Evolutionary conservation across 2,888 invertebrate genomes (phyloP), one percentile per base, ranked within the genome.

Genomic region (Digitonthophagus gazella): DNA sequence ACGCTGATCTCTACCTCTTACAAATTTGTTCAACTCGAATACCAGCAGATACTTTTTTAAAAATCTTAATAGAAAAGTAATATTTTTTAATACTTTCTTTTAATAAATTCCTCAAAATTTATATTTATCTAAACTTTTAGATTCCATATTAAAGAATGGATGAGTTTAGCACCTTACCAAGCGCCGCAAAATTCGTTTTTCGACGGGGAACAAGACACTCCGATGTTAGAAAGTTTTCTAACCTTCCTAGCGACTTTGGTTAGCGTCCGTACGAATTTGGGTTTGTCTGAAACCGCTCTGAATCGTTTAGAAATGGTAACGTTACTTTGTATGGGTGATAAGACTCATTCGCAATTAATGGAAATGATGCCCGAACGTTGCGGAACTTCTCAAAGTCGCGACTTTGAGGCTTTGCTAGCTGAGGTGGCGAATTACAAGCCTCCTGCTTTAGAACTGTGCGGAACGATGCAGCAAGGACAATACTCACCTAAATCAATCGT

Each of bases 301-400:
- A 83, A 83, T 18, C 88, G 94, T 54, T 85, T 96, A 73, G 98
- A 98, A 85, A 96, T 98, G 87, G 93, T 96, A 71, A 95, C 97
- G 0, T 84, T 97, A 65, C 85, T 98, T 64, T 96, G 97, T 75
- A 96, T 97, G 81, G 92, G 93, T 44, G 97, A 98, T 83, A 95
- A 96, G 83, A 97, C 97, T 0, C 97, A 98, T 85, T 96, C 96
- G 74, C 97, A 97, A 80, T 86, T 98, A 63, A 90, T 96, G 83
- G 98, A 98, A 82, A 85, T 95, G 69, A 95, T 98, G 93, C 98
- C 98, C 0, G 98, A 98, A 84, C 87, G 96, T 16, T 96, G 96
- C 73, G 96, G 96, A n/a, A 94, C 93, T 76, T 91, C 93, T 15
- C 93, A 93, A 81, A 93, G 93, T 63, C 88, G 92, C 78, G 95